A percentile compares a stretch with the other conserved stretches of the same genome.
Evolutionary conservation across 2,888 invertebrate species (phyloP).

Genomic region (Hirtodrosophila histrioides): DNA sequence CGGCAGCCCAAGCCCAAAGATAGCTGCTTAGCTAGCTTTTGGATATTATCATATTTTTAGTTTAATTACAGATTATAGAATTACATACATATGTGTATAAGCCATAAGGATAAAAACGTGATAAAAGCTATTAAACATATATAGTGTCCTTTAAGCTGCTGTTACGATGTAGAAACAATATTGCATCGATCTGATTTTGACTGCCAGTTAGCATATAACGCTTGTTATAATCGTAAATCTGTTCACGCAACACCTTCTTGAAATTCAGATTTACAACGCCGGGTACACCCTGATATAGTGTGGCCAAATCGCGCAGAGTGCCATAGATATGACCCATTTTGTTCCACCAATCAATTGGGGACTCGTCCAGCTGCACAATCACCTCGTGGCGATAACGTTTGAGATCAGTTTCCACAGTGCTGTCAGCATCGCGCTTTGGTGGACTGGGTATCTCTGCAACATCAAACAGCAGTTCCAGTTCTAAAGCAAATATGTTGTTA

Average conservation of each 20-base stretch:
- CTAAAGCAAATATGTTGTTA: slow-evolving; percentile 43
- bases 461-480: slow-evolving; percentile 82
- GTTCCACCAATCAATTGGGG: slow-evolving; percentile 83
- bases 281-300: slow-evolving; percentile 81
- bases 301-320: slow-evolving; percentile 75
- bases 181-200: slow-evolving; percentile 75
- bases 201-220: slow-evolving; percentile 80
- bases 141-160: slow-evolving; percentile 57
- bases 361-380: slow-evolving; percentile 81
- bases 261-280: slow-evolving; percentile 82
- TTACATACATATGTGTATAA: slow-evolving; percentile 25
- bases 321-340: slow-evolving; percentile 81
- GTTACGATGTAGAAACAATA: slow-evolving; percentile 79
- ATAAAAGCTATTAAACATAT: slow-evolving; percentile 49
- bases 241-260: slow-evolving; percentile 78
- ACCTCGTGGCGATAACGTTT: slow-evolving; percentile 82
- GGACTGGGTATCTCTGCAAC: slow-evolving; percentile 64
- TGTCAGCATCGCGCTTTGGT: slow-evolving; percentile 56
- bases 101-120: slow-evolving; percentile 41
- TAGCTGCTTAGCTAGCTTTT: too few species aligned
- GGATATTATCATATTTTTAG: slow-evolving; percentile 30
- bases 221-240: slow-evolving; percentile 79
- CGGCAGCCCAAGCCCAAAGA: too few species aligned
- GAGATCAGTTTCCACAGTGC: slow-evolving; percentile 79
- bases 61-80: slow-evolving; percentile 48